Evolutionary conservation across 1,140 invertebrate genomes (phyloP).

Genomic region (Eriocheir sinensis): DNA sequence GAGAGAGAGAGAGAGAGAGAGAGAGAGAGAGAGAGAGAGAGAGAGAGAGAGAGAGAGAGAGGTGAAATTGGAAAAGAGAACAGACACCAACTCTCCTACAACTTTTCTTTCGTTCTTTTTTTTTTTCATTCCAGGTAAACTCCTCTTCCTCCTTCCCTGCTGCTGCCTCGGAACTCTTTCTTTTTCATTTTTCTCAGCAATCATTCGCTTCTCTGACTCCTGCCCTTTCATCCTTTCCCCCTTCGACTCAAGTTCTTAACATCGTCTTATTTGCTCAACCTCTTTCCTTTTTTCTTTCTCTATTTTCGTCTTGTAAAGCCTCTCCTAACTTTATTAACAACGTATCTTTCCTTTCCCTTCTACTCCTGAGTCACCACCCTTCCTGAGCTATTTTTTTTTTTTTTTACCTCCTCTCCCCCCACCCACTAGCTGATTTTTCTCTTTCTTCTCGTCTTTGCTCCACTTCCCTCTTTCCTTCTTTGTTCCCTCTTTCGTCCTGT

Average conservation of each 20-base stretch:
- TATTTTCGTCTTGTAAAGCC: neutral
- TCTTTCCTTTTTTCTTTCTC: neutral
- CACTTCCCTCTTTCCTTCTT: neutral
- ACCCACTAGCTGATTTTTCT: too few species aligned
- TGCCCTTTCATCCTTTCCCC: neutral
- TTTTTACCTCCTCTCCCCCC: neutral
- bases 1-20: neutral
- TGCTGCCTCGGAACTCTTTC: neutral
- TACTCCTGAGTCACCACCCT: neutral
- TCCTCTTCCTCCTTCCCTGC: neutral
- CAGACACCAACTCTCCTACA: too few species aligned
- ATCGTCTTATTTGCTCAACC: neutral
- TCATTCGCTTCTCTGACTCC: neutral
- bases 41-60: too few species aligned
- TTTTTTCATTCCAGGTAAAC: neutral
- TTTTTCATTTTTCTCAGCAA: neutral
- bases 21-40: too few species aligned
- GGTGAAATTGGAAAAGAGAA: too few species aligned
- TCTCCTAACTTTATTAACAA: neutral
- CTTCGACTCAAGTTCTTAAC: neutral
- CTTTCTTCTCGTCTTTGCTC: neutral
- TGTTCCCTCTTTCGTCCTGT: too few species aligned
- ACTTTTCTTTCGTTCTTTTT: too few species aligned
- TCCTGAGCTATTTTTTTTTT: too few species aligned
- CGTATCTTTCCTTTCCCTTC: neutral